A percentile compares a stretch with the other conserved stretches of the same genome.
Conservation (phyloP, 2,888 invertebrate genomes). For the Drosophila picticornis region DNA sequence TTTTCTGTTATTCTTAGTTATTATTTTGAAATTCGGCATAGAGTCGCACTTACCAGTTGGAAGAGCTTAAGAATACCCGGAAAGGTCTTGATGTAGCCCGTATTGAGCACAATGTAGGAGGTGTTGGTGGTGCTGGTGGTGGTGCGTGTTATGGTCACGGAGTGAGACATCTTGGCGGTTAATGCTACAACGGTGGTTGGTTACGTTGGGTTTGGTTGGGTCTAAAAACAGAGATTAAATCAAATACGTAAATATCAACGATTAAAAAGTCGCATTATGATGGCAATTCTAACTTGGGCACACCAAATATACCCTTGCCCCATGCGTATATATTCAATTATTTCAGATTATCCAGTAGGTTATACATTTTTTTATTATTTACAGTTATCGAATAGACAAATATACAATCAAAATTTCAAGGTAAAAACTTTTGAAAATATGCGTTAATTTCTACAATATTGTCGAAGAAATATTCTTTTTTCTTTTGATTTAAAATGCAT, state of each 20-base stretch:
- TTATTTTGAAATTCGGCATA: neutral
- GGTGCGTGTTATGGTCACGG: slow-evolving; percentile 94
- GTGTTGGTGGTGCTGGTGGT: slow-evolving; percentile 93
- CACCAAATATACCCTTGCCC: too few relatives aligned
- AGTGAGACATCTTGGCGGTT: slow-evolving; percentile 91
- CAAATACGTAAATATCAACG: too few relatives aligned
- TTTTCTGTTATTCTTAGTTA: neutral
- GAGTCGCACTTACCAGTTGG: slow-evolving; percentile 88
- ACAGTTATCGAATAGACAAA: neutral
- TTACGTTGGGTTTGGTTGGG: slow-evolving; percentile 43
- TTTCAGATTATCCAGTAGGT: too few relatives aligned
- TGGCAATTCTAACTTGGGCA: too few relatives aligned
- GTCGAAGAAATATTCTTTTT: neutral
- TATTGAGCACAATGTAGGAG: slow-evolving; percentile 92
- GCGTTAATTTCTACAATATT: neutral
- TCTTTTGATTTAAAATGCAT: too few relatives aligned
- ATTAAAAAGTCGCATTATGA: too few relatives aligned
- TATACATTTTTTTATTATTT: too few relatives aligned
- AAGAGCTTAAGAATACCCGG: slow-evolving; percentile 93
- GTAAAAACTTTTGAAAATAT: neutral
- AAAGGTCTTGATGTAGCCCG: slow-evolving; percentile 91
- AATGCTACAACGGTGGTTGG: slow-evolving; percentile 33
- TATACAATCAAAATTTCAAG: neutral
- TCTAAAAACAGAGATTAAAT: slow-evolving; percentile 8
- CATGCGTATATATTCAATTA: neutral